phyloP scores from a whole-genome alignment of 2,797 vertebrate species.

The Amphiprion clarkii region DNA sequence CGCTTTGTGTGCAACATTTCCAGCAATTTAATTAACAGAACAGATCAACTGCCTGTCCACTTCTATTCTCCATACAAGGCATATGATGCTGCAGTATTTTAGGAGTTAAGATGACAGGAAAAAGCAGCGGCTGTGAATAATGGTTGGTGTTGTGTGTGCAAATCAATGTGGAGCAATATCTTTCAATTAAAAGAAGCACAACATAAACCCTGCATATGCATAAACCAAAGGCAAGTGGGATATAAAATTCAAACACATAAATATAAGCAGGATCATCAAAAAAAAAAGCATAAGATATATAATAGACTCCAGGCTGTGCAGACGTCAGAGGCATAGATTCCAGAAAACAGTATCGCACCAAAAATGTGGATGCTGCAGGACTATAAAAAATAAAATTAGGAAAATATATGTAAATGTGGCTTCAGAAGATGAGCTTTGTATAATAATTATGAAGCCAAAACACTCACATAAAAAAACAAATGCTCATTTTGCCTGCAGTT shows the following conservation, averaged over 20 bases:
- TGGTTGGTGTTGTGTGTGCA: not conserved
- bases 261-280: not conserved
- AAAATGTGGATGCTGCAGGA: not conserved
- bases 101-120: not conserved
- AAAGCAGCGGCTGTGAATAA: not conserved
- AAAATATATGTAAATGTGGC: too few species aligned
- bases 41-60: too few species aligned
- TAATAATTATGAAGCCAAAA: too few species aligned
- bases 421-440: too few species aligned
- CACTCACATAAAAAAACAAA: too few species aligned
- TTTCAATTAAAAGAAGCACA: not conserved
- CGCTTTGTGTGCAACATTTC: too few species aligned
- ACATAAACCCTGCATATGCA: not conserved
- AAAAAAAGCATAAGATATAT: not conserved
- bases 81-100: not conserved
- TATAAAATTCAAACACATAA: not conserved
- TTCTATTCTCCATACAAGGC: not conserved
- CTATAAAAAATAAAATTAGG: too few species aligned
- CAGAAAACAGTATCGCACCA: too few species aligned
- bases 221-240: not conserved
- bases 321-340: not conserved
- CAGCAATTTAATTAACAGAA: too few species aligned
- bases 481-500: not conserved
- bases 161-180: not conserved
- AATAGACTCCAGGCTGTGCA: not conserved